Base-by-base conservation (phyloP, 2,113 vertebrate genomes). In the Aspiorhynchus laticeps region DNA sequence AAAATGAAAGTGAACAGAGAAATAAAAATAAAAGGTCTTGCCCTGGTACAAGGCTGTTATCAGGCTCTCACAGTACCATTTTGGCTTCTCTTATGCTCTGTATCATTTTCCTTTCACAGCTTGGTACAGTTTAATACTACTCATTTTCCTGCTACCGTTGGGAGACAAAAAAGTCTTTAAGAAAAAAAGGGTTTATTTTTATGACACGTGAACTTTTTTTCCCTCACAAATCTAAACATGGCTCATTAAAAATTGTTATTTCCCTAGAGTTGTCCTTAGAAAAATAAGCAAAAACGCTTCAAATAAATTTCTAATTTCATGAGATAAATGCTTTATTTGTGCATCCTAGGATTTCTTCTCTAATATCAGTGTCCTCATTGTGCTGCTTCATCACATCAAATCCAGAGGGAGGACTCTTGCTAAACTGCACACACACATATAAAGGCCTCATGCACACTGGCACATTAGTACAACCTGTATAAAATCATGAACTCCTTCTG, bases 231-330 rank as follows among this genome's bases (percentile, higher is more conserved):
- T 81, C 61, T 80, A 76, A 87, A 88, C 77, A 86, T 63, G 85
- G 56, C 78, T 90, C 85, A 88, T 91, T 91, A 88, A 87, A 87
- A 63, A 56, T 36, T 59, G 83, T 84, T 87, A 86, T 88, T 88
- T 87, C 87, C 85, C 83, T 65, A n/a, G 85, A 84, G 85, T 63
- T 53, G 76, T 84, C 69, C 21, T 80, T 28, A 26, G 80, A 84
- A 87, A 86, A 88, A 83, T 74, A 31, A 79, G 63, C 63, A 80
- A 87, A 85, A 86, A 74, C 67, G 28, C 78, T 87, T 84, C 75
- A 87, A 85, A 83, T 80, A 83, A 84, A 84, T 82, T 77, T 71
- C 86, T 87, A 77, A 81, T 87, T 89, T 88, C 46, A 71, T 28
- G 48, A 87, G 75, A 88, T 48, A 85, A 87, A 80, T 88, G 36